Evolutionary conservation across 2,113 vertebrate genomes (phyloP), one percentile per base, ranked within the genome.

Genomic region (Poeciliopsis prolifica): DNA sequence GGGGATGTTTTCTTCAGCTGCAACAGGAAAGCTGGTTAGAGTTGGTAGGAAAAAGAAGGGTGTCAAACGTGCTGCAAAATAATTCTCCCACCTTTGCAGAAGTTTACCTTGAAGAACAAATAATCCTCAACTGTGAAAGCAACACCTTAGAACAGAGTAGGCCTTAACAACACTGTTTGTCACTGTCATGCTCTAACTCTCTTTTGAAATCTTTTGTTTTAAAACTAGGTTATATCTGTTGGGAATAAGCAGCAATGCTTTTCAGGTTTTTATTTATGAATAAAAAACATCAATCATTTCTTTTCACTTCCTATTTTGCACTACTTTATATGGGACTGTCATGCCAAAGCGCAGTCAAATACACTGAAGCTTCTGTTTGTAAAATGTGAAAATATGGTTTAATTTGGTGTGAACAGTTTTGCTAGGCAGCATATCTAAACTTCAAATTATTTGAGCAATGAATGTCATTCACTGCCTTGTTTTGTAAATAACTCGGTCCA

Each of bases 401-500:
- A n/a, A 54, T 22, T 24, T 54, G 51, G 51, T 11, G 22, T n/a
- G 24, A 58, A n/a, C 24, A 24, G 7, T 58, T 58, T 58, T 10
- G 22, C 17, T n/a, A n/a, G 7, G 51, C 15, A 58, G 22, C 24
- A 2, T 54, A n/a, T 8, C 9, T n/a, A 24, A 10, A 58, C 24
- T 24, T 54, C 2, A 24, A 54, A 54, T 24, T 22, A n/a, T n/a
- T n/a, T 54, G 19, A 54, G 1, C 24, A 54, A 19, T 54, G 17
- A 24, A 24, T 8, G 22, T 37, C 7, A 54, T 54, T 24, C 7
- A 24, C 51, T 54, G 51, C 22, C 17, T 54, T 54, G 35, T 54
- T 58, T n/a, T 58, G 22, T n/a, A 58, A 58, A 58, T 10, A 58
- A 8, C 24, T 24, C 58, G 42, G 71, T 51, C 35, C 69, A 81